Percentiles rank a stretch among this genome's conserved stretches.
These are phyloP conservation scores for Aquatica leii DNA, from an alignment of 2,888 invertebrate species.

Conservation along the genomic window DNA sequence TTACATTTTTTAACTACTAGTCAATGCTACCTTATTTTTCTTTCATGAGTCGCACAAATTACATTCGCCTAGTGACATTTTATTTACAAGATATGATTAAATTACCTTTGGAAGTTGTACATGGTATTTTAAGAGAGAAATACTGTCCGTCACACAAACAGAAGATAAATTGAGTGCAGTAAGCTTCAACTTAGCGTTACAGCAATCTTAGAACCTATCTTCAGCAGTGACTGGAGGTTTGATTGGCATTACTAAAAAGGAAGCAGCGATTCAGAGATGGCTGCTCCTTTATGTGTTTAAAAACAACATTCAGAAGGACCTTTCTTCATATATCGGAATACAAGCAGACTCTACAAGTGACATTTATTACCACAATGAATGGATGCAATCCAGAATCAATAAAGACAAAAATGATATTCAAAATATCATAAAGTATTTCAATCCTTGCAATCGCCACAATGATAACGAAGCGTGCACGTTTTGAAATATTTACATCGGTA, in stretches of 20 bases:
- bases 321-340: not conserved
- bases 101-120: not conserved
- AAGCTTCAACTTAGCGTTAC: slow-evolving; percentile 45
- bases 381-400: no score
- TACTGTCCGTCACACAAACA: slow-evolving; percentile 41
- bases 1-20: slow-evolving; percentile 37
- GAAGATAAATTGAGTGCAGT: slow-evolving; percentile 43
- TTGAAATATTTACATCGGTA: not conserved
- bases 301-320: slow-evolving; percentile 20
- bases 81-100: no score
- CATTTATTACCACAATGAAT: not conserved
- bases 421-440: no score
- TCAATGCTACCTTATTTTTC: no score
- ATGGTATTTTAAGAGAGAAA: slow-evolving; percentile 40
- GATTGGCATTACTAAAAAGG: no score
- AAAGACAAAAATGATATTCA: no score
- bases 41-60: no score
- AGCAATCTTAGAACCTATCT: slow-evolving; percentile 47
- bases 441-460: not conserved
- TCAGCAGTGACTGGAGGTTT: no score
- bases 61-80: no score
- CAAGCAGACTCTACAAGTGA: slow-evolving; percentile 2
- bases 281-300: slow-evolving; percentile 40
- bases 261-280: slow-evolving; percentile 45
- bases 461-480: not conserved